Evolutionary conservation across 2,113 vertebrate genomes (phyloP).

Genomic region (Struthio camelus): DNA sequence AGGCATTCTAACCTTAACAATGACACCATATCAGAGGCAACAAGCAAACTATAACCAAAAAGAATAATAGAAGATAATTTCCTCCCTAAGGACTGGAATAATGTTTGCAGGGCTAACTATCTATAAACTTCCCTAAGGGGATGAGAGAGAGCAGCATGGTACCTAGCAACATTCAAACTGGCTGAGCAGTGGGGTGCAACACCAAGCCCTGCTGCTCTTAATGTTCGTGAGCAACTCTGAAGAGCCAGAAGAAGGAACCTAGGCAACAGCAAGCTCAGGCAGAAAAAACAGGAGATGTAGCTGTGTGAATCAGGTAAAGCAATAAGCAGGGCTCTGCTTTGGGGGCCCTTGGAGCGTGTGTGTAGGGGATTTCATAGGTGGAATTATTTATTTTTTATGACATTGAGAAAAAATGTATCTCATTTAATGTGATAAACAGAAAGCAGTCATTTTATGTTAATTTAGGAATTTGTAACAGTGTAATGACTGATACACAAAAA

Average conservation of each 20-base stretch:
- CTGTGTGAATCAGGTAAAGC: background rate
- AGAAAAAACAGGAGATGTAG: background rate
- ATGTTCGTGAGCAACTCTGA: background rate
- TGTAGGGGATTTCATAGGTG: background rate
- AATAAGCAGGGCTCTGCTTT: background rate
- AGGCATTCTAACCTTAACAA: background rate
- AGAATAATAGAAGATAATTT: background rate
- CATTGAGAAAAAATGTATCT: background rate
- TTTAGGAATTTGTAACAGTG: background rate
- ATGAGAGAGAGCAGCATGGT: background rate
- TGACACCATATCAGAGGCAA: background rate
- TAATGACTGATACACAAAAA: background rate
- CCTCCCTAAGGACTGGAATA: background rate
- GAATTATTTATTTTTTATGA: background rate
- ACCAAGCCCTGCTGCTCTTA: background rate
- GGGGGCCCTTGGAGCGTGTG: fast-evolving
- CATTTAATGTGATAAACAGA: background rate
- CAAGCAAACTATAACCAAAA: background rate
- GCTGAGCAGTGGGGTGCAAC: background rate
- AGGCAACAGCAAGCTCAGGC: background rate
- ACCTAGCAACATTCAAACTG: background rate
- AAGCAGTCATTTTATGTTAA: background rate
- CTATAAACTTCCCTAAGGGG: background rate
- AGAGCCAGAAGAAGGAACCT: background rate
- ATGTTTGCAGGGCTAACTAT: background rate